A percentile compares a stretch with the other conserved stretches of the same genome.
phyloP scores from a whole-genome alignment of 2,113 vertebrate genomes.

The Cromileptes altivelis region DNA sequence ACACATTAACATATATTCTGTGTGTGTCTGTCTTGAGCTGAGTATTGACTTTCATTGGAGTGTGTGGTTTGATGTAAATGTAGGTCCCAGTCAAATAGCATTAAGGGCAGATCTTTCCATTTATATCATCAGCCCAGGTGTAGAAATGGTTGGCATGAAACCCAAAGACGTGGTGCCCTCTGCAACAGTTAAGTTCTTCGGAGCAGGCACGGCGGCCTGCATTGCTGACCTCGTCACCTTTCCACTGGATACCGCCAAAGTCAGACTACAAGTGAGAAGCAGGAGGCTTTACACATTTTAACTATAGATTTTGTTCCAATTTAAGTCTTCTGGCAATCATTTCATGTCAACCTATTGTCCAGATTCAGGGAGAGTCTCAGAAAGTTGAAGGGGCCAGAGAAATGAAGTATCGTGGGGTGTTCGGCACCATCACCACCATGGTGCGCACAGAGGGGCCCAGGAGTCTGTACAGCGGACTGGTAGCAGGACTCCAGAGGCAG shows the following conservation, averaged over 20 bases:
- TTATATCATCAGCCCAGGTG: slow-evolving; percentile 20
- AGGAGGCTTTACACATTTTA: background rate
- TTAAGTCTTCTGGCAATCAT: background rate
- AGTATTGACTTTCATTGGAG: background rate
- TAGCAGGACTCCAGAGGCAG: slow-evolving; percentile 89
- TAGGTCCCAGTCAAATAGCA: slow-evolving; percentile 2
- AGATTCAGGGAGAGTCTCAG: slow-evolving; percentile 90
- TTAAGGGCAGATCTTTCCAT: slow-evolving; percentile 31
- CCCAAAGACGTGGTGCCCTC: slow-evolving; percentile 88
- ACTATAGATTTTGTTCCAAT: background rate
- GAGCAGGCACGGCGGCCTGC: slow-evolving; percentile 91
- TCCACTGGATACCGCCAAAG: slow-evolving; percentile 92
- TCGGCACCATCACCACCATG: slow-evolving; percentile 88
- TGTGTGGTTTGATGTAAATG: slow-evolving; percentile 9
- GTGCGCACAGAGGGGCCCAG: slow-evolving; percentile 85
- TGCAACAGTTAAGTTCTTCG: slow-evolving; percentile 88
- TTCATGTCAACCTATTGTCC: slow-evolving; percentile 13
- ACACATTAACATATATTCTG: too few relatives aligned
- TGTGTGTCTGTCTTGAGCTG: background rate
- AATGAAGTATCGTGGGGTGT: slow-evolving; percentile 84
- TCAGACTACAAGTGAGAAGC: slow-evolving; percentile 89
- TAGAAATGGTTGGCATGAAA: slow-evolving; percentile 89
- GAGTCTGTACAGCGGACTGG: slow-evolving; percentile 88
- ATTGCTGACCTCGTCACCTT: slow-evolving; percentile 93
- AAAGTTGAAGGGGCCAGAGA: slow-evolving; percentile 40